Evolutionary conservation across 2,888 invertebrate genomes (phyloP).

Genomic region (Girardia tigrina): DNA sequence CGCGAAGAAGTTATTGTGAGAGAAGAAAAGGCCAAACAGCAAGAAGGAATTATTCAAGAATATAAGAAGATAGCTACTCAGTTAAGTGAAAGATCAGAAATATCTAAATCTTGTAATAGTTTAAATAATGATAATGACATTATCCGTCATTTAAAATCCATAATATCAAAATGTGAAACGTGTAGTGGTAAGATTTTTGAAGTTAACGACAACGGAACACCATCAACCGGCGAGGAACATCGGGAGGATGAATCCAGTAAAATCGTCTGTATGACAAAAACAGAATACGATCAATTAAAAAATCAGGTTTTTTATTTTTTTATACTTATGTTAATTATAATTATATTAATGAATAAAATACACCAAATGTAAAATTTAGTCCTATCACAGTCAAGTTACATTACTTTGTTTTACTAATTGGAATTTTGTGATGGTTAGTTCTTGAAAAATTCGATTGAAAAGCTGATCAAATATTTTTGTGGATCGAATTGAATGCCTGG

Average conservation of each 20-base stretch:
- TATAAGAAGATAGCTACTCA: conserved; percentile 47
- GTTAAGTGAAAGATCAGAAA: conserved; percentile 61
- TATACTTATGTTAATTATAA: too few relatives aligned
- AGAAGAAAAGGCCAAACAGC: neutral
- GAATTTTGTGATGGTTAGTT: too few relatives aligned
- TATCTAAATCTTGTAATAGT: neutral
- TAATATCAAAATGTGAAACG: neutral
- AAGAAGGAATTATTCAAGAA: conserved; percentile 30
- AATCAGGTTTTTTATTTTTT: neutral
- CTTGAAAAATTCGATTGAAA: too few relatives aligned
- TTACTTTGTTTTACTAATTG: too few relatives aligned
- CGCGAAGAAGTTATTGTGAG: conserved; percentile 21
- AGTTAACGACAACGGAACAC: neutral
- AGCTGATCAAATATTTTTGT: too few relatives aligned
- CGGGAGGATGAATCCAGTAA: neutral
- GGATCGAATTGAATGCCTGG: too few relatives aligned
- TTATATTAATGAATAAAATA: too few relatives aligned
- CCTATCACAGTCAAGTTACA: too few relatives aligned
- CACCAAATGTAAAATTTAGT: too few relatives aligned
- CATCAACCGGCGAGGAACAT: neutral
- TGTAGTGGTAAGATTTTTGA: neutral
- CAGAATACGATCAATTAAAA: neutral
- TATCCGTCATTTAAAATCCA: neutral
- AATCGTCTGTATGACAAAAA: neutral
- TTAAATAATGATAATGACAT: neutral